Conservation (phyloP, 1,140 invertebrate species). For the Drosophila hydei region DNA sequence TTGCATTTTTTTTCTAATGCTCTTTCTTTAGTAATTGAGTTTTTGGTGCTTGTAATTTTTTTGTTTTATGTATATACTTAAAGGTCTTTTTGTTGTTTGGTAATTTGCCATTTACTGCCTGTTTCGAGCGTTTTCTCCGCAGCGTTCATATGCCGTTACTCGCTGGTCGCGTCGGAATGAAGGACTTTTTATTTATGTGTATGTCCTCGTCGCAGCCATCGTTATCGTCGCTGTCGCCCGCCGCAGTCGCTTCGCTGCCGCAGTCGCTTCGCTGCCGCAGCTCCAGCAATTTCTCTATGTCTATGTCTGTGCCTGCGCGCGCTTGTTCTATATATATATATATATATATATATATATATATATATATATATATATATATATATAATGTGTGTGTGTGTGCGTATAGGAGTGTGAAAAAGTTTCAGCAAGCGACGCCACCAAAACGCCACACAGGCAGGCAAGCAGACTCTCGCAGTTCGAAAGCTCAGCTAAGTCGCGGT, state of each 20-base stretch:
- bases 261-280: conserved; percentile 31
- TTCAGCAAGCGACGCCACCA: conserved; percentile 55
- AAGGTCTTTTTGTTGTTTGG: conserved; percentile 34
- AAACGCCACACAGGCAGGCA: conserved; percentile 38
- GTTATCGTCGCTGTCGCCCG: conserved; percentile 14
- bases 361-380: neutral
- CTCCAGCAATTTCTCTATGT: conserved; percentile 27
- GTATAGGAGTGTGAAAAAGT: conserved; percentile 61
- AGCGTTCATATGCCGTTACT: conserved; percentile 81
- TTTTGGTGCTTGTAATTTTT: conserved; percentile 29
- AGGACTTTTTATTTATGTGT: conserved; percentile 84
- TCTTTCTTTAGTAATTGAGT: conserved; percentile 20
- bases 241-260: conserved; percentile 20
- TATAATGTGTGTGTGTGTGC: conserved; percentile 7
- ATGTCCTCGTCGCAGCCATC: conserved; percentile 69
- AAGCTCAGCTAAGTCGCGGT: conserved; percentile 64
- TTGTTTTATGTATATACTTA: conserved; percentile 26
- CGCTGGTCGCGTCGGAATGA: conserved; percentile 84
- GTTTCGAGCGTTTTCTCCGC: conserved; percentile 71
- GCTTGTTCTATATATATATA: conserved; percentile 23
- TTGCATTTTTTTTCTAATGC: neutral
- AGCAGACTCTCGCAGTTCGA: conserved; percentile 30
- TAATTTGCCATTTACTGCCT: conserved; percentile 54
- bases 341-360: conserved; percentile 27
- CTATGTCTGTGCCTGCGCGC: conserved; percentile 33